A percentile compares a stretch with the other conserved stretches of the same genome.
phyloP scores from a whole-genome alignment of 2,113 vertebrate genomes.

The Pogona vitticeps region DNA sequence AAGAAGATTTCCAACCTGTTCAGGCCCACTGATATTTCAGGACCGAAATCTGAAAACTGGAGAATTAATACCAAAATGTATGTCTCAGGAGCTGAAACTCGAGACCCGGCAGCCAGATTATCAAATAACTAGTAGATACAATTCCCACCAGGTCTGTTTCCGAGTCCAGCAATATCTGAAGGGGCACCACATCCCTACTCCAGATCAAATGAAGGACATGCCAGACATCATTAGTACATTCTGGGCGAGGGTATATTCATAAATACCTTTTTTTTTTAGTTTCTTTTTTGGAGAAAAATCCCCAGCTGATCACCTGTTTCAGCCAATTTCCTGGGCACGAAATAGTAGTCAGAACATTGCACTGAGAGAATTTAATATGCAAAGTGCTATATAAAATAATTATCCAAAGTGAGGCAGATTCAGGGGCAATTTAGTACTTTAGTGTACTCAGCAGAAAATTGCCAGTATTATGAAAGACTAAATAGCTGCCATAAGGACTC shows the following conservation, averaged over 20 bases:
- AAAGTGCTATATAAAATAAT: neutral
- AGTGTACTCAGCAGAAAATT: neutral
- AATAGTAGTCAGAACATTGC: neutral
- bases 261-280: fast-evolving
- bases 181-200: neutral
- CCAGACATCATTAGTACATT: no score
- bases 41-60: no score
- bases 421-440: neutral
- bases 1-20: no score
- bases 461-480: neutral
- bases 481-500: neutral
- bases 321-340: neutral
- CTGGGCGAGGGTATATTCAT: no score
- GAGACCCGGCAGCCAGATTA: no score
- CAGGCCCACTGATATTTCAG: no score
- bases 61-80: no score
- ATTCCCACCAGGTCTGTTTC: no score
- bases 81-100: no score
- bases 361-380: constrained; percentile 22
- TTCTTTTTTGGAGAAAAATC: neutral
- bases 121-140: no score
- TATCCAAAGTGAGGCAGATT: constrained; percentile 8
- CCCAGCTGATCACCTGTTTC: neutral
- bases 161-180: neutral
- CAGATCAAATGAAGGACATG: neutral